phyloP scores from a whole-genome alignment of 1,140 invertebrate genomes.

The Phthorimaea operculella region DNA sequence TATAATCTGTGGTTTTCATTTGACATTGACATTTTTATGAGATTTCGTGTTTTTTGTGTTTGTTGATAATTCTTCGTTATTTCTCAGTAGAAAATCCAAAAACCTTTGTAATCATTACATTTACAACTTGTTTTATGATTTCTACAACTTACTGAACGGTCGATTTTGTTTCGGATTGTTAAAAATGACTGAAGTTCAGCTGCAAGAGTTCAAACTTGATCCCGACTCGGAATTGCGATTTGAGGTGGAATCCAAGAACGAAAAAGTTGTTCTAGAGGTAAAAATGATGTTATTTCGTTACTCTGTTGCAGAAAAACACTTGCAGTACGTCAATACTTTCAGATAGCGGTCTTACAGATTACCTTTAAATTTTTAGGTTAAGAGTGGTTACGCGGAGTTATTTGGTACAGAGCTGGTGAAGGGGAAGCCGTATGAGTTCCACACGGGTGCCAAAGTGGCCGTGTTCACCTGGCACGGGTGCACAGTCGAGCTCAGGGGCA shows the following conservation, averaged over 20 bases:
- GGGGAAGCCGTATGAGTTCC: conserved; percentile 93
- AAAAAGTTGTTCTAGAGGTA: conserved; percentile 87
- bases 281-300: conserved; percentile 13
- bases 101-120: too few relatives aligned
- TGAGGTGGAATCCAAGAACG: conserved; percentile 90
- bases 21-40: too few relatives aligned
- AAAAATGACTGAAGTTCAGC: conserved; percentile 59
- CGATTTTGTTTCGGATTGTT: not conserved
- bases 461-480: conserved; percentile 98
- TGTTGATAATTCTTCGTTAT: too few relatives aligned
- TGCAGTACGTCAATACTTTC: not conserved
- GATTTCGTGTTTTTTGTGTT: too few relatives aligned
- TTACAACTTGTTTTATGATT: too few relatives aligned
- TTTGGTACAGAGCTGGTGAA: conserved; percentile 97
- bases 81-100: too few relatives aligned
- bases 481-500: conserved; percentile 83
- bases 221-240: conserved; percentile 90
- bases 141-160: too few relatives aligned
- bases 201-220: conserved; percentile 88
- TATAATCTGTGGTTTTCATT: too few relatives aligned
- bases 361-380: conserved; percentile 71
- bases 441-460: conserved; percentile 91
- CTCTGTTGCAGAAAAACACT: too few relatives aligned
- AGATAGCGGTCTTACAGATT: conserved; percentile 8
- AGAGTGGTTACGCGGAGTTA: conserved; percentile 91